Evolutionary conservation across 2,113 vertebrate species (phyloP).

Genomic region (Scortum barcoo): DNA sequence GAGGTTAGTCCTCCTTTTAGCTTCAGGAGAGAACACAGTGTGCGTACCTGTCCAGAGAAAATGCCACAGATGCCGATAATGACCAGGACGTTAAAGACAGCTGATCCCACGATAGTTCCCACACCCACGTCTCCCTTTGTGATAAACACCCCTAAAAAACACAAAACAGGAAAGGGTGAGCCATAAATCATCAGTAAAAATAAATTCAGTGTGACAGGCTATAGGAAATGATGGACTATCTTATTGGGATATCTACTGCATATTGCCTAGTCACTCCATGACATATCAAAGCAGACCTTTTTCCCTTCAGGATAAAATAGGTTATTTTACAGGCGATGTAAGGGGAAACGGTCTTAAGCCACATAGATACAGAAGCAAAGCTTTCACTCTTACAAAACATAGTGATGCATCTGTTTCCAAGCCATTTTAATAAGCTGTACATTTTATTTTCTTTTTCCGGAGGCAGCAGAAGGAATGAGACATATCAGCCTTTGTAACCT

Average conservation of each 20-base stretch:
- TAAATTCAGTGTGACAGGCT: not conserved
- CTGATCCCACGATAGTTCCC: slow-evolving; percentile 87
- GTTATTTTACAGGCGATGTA: not conserved
- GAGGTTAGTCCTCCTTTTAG: not conserved
- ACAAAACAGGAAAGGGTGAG: not conserved
- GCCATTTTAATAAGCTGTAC: not conserved
- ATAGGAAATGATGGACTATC: slow-evolving; percentile 1
- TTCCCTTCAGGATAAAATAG: not conserved
- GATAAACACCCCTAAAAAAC: slow-evolving; percentile 85
- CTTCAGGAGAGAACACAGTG: not conserved
- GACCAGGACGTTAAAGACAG: slow-evolving; percentile 88
- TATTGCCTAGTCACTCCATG: slow-evolving; percentile 13
- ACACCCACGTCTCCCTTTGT: slow-evolving; percentile 87
- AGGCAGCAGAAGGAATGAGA: not conserved
- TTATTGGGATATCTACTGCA: not conserved
- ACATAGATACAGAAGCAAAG: not conserved
- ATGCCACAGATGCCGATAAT: slow-evolving; percentile 88
- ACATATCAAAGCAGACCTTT: slow-evolving; percentile 9
- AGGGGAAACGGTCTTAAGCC: not conserved
- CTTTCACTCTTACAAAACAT: not conserved
- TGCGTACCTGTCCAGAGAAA: slow-evolving; percentile 82
- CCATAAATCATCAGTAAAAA: not conserved
- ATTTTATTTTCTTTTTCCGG: not conserved
- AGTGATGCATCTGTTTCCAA: not conserved
- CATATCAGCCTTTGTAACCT: not conserved